Conservation (phyloP, 1,140 invertebrate species). For the Drosophila simulans region DNA sequence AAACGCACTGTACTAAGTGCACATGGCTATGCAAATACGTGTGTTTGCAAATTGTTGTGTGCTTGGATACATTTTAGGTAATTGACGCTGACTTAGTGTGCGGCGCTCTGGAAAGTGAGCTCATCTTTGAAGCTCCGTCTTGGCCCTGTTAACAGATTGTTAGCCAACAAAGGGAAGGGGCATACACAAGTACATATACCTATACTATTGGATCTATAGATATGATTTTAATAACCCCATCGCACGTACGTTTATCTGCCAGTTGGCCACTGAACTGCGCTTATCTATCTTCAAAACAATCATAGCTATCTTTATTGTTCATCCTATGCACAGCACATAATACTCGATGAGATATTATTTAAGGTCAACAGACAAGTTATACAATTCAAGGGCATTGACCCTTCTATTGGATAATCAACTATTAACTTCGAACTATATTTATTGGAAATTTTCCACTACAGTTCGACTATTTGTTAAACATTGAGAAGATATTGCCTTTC, state of each 20-base stretch:
- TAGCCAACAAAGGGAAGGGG: background rate
- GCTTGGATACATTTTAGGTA: conserved; percentile 15
- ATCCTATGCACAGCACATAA: background rate
- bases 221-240: background rate
- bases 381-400: too few species aligned
- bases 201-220: background rate
- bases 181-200: too few species aligned
- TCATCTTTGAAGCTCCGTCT: conserved; percentile 31
- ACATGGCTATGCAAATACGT: conserved; percentile 24
- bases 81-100: conserved; percentile 52
- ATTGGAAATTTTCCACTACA: too few species aligned
- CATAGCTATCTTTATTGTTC: conserved; percentile 19
- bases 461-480: too few species aligned
- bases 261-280: background rate
- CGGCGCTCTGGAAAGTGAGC: conserved; percentile 31
- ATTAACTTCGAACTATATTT: too few species aligned
- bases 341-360: background rate
- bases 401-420: too few species aligned
- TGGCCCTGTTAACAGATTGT: conserved; percentile 8
- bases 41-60: conserved; percentile 3
- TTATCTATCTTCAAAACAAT: conserved; percentile 18
- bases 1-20: conserved; percentile 16
- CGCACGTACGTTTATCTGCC: background rate
- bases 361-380: background rate
- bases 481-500: too few species aligned